A percentile compares a stretch with the other conserved stretches of the same genome.
Conservation (phyloP, 2,797 vertebrate species). For the Clarias fuscus region DNA sequence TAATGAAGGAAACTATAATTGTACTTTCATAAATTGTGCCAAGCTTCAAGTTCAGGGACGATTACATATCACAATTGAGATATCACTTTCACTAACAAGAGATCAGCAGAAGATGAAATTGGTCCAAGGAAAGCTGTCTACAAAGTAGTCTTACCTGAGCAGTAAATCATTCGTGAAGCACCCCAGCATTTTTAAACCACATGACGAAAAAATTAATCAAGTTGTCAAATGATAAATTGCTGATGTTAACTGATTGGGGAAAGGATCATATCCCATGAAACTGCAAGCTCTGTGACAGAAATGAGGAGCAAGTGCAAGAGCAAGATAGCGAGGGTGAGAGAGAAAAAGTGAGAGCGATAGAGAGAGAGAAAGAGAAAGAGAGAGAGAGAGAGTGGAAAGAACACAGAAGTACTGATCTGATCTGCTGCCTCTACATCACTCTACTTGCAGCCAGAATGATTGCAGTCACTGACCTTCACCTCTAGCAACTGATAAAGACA, state of each 20-base stretch:
- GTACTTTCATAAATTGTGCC: not conserved
- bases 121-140: not conserved
- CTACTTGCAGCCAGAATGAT: slow-evolving; percentile 55
- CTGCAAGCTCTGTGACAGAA: not conserved
- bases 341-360: not conserved
- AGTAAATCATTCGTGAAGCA: slow-evolving; percentile 77
- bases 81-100: not conserved
- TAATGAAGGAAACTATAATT: too few species aligned
- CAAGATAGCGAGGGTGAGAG: not conserved
- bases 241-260: slow-evolving; percentile 19
- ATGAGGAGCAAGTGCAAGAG: not conserved
- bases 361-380: not conserved
- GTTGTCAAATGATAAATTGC: slow-evolving; percentile 24
- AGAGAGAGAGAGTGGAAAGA: not conserved
- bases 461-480: slow-evolving; percentile 66
- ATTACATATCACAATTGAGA: not conserved
- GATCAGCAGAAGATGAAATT: not conserved
- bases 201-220: slow-evolving; percentile 60
- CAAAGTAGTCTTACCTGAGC: slow-evolving; percentile 67
- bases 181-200: slow-evolving; percentile 71
- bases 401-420: not conserved
- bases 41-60: not conserved
- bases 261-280: slow-evolving; percentile 35
- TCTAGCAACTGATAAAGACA: slow-evolving; percentile 61
- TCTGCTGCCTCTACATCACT: slow-evolving; percentile 66